Conservation (phyloP, 1,140 invertebrate species). For the Pachypsylla venusta region DNA sequence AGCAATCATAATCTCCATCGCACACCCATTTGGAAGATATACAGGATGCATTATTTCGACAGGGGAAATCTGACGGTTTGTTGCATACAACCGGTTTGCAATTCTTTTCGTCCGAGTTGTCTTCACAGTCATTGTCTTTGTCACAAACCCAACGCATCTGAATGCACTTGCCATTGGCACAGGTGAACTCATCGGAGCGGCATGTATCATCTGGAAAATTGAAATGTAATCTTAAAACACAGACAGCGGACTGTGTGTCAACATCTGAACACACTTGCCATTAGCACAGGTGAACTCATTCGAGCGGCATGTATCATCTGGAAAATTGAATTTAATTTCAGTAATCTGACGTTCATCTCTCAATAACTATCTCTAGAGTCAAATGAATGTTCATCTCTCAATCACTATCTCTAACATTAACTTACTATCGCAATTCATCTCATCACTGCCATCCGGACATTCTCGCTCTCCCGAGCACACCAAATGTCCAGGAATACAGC, state of each 20-base stretch:
- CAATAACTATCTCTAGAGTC: no score
- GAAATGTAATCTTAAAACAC: not conserved
- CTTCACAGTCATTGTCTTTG: conserved; percentile 70
- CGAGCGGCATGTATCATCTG: conserved; percentile 70
- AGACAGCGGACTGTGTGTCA: not conserved
- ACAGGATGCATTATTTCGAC: conserved; percentile 43
- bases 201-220: conserved; percentile 58
- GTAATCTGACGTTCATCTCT: no score
- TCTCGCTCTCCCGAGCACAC: conserved; percentile 69
- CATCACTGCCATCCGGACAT: conserved; percentile 68
- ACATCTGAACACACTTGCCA: conserved; percentile 76
- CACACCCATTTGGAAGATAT: conserved; percentile 61
- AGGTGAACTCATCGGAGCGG: conserved; percentile 76
- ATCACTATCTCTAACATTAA: no score
- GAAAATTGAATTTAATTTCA: conserved; percentile 20
- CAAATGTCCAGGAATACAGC: conserved; percentile 66
- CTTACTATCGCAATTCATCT: conserved; percentile 53
- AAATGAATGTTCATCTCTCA: no score
- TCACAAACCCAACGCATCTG: conserved; percentile 77
- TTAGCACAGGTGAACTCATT: conserved; percentile 82
- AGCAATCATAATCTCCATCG: conserved; percentile 72
- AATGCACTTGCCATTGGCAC: conserved; percentile 74
- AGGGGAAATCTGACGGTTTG: conserved; percentile 48
- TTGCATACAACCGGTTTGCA: conserved; percentile 51
- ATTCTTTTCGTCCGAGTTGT: conserved; percentile 61